Base-by-base conservation (phyloP, 2,888 invertebrate species). In the Caenorhabditis macrosperma region DNA sequence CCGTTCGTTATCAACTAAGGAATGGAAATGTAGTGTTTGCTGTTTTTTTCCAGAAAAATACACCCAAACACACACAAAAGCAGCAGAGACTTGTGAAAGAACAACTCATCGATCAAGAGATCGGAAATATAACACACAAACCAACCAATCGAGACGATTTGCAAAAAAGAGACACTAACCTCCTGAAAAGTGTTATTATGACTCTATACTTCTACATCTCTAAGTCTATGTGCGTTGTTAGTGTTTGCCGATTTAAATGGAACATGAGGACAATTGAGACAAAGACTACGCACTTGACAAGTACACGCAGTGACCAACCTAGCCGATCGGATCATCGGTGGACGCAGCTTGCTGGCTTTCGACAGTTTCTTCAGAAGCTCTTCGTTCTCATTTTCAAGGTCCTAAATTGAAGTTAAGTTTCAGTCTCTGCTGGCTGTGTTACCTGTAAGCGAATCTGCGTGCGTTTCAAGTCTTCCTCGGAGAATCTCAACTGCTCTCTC, bases 321-420 rank as follows among this genome's bases (percentile, higher is more conserved):
- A 75, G 83, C 78, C 63, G 83, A 75, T 64, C 86, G 81, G 55
- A 84, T 86, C 83, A 86, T 84, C 72, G 87, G 82, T 30, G 81
- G 84, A 94, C 92, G 94, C 94, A 86, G 72, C 41, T 86, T 86
- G 93, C 95, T 95, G 94, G 96, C 94, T 94, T 96, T 96, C 94
- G 96, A 95, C 93, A 97, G 94, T 93, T 96, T 96, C 93, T 95
- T 94, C 92, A 95, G 94, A 92, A 96, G 93, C 88, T 95, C 95
- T 92, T 97, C 97, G 93, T 97, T 97, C 93, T 97, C 97, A 92
- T 96, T 96, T 93, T 97, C 97, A 91, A 96, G 94, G 90, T 96
- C 94, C 91, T 95, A 91, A 95, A 94, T 93, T 15, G 50, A 38
- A 61, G 12, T 22, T 95, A 95, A n/a, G 4, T 50, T 59, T n/a